phyloP scores from a whole-genome alignment of 2,888 invertebrate species.

The Liodrosophila aerea region DNA sequence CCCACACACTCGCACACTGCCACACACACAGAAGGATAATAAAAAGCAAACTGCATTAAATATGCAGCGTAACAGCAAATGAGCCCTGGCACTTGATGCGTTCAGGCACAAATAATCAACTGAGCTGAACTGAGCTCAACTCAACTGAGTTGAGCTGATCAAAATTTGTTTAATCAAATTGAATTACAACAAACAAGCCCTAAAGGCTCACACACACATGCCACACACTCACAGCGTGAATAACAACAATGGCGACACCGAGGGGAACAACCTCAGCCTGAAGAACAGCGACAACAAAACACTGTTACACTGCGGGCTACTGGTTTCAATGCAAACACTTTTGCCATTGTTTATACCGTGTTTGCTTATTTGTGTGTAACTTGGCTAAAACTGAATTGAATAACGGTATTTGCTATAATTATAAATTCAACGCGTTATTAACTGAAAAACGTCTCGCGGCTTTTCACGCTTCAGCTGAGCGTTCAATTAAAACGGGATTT shows the following conservation, averaged over 20 bases:
- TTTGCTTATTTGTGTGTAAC: not conserved
- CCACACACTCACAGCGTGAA: conserved; percentile 8
- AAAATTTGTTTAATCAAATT: conserved; percentile 74
- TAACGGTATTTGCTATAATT: conserved; percentile 60
- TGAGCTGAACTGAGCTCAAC: conserved; percentile 5
- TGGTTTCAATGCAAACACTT: conserved; percentile 47
- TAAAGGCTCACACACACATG: conserved; percentile 11
- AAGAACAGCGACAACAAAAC: conserved; percentile 32
- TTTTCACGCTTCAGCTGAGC: conserved; percentile 18
- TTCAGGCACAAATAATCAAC: conserved; percentile 44
- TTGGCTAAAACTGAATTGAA: conserved; percentile 20
- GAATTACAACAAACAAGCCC: conserved; percentile 64
- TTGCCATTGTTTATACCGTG: conserved; percentile 30
- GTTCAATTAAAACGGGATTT: conserved; percentile 60
- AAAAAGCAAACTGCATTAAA: conserved; percentile 69
- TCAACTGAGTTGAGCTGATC: conserved; percentile 40
- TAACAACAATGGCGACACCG: conserved; percentile 27
- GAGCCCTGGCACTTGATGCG: conserved; percentile 42
- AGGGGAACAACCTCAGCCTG: conserved; percentile 40
- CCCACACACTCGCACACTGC: conserved; percentile 3
- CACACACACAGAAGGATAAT: conserved; percentile 47
- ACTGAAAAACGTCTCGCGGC: conserved; percentile 59
- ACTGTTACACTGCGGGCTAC: conserved; percentile 31
- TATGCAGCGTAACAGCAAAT: conserved; percentile 68
- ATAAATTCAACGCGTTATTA: conserved; percentile 68